A percentile compares a stretch with the other conserved stretches of the same genome.
These are phyloP conservation scores for Dinocampus coccinellae DNA, from an alignment of 2,888 invertebrate species.

Conservation along the genomic window DNA sequence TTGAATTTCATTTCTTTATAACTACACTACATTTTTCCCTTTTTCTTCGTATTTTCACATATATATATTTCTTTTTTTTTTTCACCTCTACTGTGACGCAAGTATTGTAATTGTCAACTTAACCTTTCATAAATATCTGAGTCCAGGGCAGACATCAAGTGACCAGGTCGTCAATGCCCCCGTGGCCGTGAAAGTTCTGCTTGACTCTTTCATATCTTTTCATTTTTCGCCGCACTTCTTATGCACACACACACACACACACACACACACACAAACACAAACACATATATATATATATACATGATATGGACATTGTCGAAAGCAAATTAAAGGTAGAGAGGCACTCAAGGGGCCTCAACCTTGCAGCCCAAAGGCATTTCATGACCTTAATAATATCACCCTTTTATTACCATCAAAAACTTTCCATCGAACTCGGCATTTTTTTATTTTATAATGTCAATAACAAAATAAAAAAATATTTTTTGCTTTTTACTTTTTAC, in stretches of 20 bases:
- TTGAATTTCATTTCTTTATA: no score
- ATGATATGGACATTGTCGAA: constrained; percentile 12
- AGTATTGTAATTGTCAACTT: constrained; percentile 31
- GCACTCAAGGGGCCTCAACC: neutral
- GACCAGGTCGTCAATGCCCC: constrained; percentile 60
- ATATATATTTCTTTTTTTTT: neutral
- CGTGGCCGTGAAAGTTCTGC: constrained; percentile 66
- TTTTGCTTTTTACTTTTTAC: neutral
- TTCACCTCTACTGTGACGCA: neutral
- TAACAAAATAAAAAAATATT: constrained; percentile 2
- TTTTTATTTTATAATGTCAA: constrained; percentile 23
- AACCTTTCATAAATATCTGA: constrained; percentile 45
- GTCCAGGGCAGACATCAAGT: constrained; percentile 41
- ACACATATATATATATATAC: neutral
- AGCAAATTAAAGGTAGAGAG: neutral
- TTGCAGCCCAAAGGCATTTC: constrained; percentile 12
- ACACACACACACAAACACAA: neutral
- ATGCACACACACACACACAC: neutral
- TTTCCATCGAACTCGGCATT: constrained; percentile 1
- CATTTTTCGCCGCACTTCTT: constrained; percentile 20
- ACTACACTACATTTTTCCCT: no score
- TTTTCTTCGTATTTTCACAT: constrained; percentile 5
- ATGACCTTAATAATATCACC: constrained; percentile 40
- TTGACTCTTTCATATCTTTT: constrained; percentile 26
- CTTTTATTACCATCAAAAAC: constrained; percentile 18